Base-by-base conservation (phyloP, 2,113 vertebrate species). In the Mormyrus lacerda region DNA sequence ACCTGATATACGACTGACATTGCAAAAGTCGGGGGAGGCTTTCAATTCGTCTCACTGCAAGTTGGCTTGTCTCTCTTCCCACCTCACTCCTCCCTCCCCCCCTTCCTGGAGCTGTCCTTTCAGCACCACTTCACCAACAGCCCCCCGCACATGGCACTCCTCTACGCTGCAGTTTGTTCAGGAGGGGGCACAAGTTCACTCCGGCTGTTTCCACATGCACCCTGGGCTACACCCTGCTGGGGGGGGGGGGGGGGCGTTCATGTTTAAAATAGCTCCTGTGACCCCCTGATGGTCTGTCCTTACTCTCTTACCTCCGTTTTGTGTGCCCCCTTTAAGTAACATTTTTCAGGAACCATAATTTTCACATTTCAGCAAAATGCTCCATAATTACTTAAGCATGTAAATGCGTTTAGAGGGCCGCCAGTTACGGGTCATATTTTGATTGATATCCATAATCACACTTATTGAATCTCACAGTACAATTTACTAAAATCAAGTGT, bases 121-220 rank as follows among this genome's bases (percentile, higher is more conserved):
- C 93, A 93, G 92, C 92, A 91, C 91, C 90, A 88, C 89, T 87
- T 92, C 89, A 91, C 92, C 93, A 94, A 91, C 90, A 91, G 92
- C 35, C 50, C 76, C 50, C 39, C 24, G 35, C 48, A 39, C 76
- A 45, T 2, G 21, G 53, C n/a, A 21, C 35, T 65, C 53, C 48
- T 45, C 27, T 58, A n/a, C 42, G 21, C 42, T n/a, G 55, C 88
- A 79, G 69, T 35, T 5, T 42, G 15, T 35, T 51, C 35, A 35
- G 73, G 17, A 42, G 19, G 17, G 45, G 65, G 31, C 45, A 79
- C 19, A 51, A 31, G 48, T 27, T 13, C 42, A 27, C 15, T 39
- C 39, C 6, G 15, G 51, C 13, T 87, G 35, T 58, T 87, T 65
- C 19, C 51, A 51, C 50, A 39, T 35, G 50, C n/a, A 39, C 27